These are phyloP conservation scores for Eupeodes luniger DNA, from an alignment of 2,888 invertebrate genomes.

Conservation along the genomic window DNA sequence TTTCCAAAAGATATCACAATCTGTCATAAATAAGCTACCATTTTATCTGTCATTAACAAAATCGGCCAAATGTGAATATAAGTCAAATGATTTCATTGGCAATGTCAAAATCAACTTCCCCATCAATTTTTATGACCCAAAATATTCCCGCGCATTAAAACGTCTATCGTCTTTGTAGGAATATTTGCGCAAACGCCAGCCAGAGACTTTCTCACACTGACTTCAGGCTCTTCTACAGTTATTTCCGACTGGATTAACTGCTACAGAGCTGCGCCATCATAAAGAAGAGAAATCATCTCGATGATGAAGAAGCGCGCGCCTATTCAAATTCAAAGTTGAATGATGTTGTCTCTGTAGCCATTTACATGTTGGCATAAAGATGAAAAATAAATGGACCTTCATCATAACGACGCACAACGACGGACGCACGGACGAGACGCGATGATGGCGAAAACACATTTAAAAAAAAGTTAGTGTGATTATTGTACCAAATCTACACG, in stretches of 20 bases:
- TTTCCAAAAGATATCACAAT: neutral
- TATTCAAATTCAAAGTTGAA: constrained; percentile 22
- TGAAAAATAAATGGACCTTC: constrained; percentile 8
- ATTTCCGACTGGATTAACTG: constrained; percentile 47
- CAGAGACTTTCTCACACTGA: constrained; percentile 65
- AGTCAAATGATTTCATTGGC: constrained; percentile 52
- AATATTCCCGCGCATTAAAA: constrained; percentile 42
- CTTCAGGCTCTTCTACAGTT: neutral
- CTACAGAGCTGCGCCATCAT: neutral
- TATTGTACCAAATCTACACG: constrained; percentile 59
- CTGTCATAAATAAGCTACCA: neutral
- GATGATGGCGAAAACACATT: neutral
- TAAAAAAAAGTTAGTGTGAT: constrained; percentile 30
- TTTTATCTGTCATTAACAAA: constrained; percentile 8
- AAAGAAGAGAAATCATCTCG: constrained; percentile 37
- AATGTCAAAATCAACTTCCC: constrained; percentile 55
- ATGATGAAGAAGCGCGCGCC: constrained; percentile 40
- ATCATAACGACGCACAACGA: neutral
- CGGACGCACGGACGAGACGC: no score
- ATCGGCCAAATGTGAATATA: neutral
- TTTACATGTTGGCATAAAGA: constrained; percentile 46
- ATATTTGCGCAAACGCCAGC: no score
- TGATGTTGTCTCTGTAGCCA: constrained; percentile 50
- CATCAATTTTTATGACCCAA: constrained; percentile 50
- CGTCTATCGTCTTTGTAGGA: constrained; percentile 7